These are phyloP conservation scores for Tillus elongatus DNA, from an alignment of 2,888 invertebrate genomes.

Conservation along the genomic window DNA sequence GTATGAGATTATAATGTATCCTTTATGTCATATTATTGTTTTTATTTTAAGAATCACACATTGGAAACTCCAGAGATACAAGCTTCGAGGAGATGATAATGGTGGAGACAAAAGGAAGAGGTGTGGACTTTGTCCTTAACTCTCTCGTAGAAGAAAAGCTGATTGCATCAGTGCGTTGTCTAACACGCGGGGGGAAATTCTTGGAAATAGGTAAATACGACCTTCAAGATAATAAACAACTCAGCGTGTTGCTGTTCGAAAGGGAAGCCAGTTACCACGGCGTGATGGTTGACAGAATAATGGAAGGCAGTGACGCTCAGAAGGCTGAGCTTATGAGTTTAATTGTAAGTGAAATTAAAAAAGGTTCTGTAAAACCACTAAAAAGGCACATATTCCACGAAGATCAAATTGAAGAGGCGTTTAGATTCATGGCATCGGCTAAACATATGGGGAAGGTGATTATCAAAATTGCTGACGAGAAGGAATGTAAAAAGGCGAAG, in stretches of 20 bases:
- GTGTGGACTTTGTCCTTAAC: conserved; percentile 87
- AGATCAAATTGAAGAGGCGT: conserved; percentile 61
- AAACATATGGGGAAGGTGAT: conserved; percentile 72
- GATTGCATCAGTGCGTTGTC: conserved; percentile 55
- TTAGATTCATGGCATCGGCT: conserved; percentile 53
- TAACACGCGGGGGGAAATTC: conserved; percentile 57
- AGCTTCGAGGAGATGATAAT: conserved; percentile 82
- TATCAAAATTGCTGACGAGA: too few species aligned
- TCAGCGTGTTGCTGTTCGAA: conserved; percentile 58
- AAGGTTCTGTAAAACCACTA: conserved; percentile 61
- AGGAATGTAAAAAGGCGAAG: too few species aligned
- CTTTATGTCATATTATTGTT: too few species aligned
- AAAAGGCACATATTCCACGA: conserved; percentile 52
- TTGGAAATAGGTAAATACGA: conserved; percentile 84
- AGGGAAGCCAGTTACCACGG: conserved; percentile 70
- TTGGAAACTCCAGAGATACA: conserved; percentile 74
- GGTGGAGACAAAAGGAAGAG: conserved; percentile 69
- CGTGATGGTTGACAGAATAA: too few species aligned
- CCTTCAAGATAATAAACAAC: conserved; percentile 54
- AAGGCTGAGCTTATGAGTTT: conserved; percentile 46
- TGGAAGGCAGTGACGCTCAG: conserved; percentile 40
- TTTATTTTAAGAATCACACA: conserved; percentile 47
- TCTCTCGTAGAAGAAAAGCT: conserved; percentile 89
- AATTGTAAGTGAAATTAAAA: conserved; percentile 50
- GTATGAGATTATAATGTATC: too few species aligned